Conservation (phyloP, 2,113 vertebrate species). For the Xyliphius kryptos region DNA sequence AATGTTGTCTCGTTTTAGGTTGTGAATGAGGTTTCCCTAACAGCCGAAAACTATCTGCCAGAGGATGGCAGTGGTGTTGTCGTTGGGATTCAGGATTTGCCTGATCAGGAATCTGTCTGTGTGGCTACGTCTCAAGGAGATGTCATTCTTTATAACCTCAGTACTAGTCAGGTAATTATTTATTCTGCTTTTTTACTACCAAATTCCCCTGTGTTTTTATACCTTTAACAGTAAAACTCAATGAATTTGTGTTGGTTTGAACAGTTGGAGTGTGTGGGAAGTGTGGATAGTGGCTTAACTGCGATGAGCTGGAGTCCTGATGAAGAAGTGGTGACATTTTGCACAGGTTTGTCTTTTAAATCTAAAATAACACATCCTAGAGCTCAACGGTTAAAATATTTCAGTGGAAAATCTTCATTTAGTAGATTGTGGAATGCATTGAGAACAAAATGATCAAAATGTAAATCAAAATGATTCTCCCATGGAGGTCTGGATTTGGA, state of each 20-base stretch:
- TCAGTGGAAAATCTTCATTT: too few relatives aligned
- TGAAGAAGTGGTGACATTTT: constrained; percentile 84
- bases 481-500: too few relatives aligned
- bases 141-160: constrained; percentile 78
- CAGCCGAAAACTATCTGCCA: constrained; percentile 70
- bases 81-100: constrained; percentile 79
- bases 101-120: constrained; percentile 81
- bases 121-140: constrained; percentile 83
- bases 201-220: too few relatives aligned
- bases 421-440: too few relatives aligned
- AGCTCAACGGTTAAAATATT: too few relatives aligned
- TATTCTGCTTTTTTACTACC: neutral
- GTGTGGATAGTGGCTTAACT: constrained; percentile 81
- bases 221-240: too few relatives aligned
- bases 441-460: too few relatives aligned
- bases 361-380: too few relatives aligned
- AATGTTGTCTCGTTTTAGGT: constrained; percentile 58
- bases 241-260: constrained; percentile 1
- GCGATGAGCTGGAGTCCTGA: constrained; percentile 96
- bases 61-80: constrained; percentile 76
- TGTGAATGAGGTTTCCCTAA: constrained; percentile 69
- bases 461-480: too few relatives aligned
- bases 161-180: constrained; percentile 68
- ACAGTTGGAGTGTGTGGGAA: constrained; percentile 96
- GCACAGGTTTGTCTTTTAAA: constrained; percentile 83